These are phyloP conservation scores for Oncorhynchus tshawytscha DNA, from an alignment of 2,113 vertebrate genomes.

Conservation along the genomic window DNA sequence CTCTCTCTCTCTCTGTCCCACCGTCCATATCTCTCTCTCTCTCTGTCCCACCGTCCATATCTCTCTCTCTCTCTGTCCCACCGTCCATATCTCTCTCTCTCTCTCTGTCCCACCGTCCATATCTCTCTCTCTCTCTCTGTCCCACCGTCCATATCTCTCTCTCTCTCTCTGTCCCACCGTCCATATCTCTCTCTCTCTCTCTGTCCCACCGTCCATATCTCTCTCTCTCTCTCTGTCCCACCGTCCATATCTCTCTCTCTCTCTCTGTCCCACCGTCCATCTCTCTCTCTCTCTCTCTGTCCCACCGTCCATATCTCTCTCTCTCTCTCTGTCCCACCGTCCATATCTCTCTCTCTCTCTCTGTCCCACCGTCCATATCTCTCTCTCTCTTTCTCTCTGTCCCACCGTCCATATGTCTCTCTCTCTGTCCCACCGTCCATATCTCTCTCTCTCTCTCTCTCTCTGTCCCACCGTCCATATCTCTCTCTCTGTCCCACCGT, in stretches of 20 bases:
- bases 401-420: too few species aligned
- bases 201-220: too few species aligned
- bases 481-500: too few species aligned
- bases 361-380: too few species aligned
- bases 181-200: conserved; percentile 7
- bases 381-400: conserved; percentile 1
- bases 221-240: conserved; percentile 20
- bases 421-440: too few species aligned
- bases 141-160: neutral
- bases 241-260: conserved; percentile 22
- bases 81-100: conserved; percentile 24
- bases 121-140: conserved; percentile 14
- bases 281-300: too few species aligned
- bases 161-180: neutral
- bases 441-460: too few species aligned
- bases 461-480: too few species aligned
- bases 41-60: too few species aligned
- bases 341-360: neutral
- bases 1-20: too few species aligned
- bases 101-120: conserved; percentile 18
- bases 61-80: neutral
- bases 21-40: too few species aligned
- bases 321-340: neutral
- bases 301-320: too few species aligned
- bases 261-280: neutral